Evolutionary conservation across 2,797 vertebrate species (phyloP).

Genomic region (Schizopygopsis malacanthus): DNA sequence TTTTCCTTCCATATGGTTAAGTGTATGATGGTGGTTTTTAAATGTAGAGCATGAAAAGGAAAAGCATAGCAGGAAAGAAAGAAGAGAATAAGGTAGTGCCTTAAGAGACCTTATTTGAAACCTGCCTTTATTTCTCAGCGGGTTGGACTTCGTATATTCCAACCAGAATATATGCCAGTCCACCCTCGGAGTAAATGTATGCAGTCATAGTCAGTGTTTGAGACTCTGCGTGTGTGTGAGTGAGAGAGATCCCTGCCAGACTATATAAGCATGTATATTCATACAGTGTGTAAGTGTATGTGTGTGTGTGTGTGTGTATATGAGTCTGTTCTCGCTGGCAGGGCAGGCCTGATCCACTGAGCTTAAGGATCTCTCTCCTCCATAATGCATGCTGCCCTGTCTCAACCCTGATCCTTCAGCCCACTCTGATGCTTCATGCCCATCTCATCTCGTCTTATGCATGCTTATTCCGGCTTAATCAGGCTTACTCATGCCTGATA

Average conservation of each 20-base stretch:
- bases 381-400: constrained; percentile 78
- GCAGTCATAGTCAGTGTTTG: constrained; percentile 22
- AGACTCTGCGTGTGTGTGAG: constrained; percentile 36
- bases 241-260: constrained; percentile 35
- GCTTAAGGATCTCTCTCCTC: constrained; percentile 69
- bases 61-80: not conserved
- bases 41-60: not conserved
- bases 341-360: constrained; percentile 61
- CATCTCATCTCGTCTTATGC: constrained; percentile 70
- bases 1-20: not conserved
- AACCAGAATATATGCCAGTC: not conserved
- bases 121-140: not conserved
- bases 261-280: constrained; percentile 55
- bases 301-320: not conserved
- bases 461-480: constrained; percentile 81
- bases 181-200: constrained; percentile 6
- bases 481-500: constrained; percentile 77
- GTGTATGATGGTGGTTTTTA: not conserved
- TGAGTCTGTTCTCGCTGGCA: constrained; percentile 40
- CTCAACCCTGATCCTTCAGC: constrained; percentile 73
- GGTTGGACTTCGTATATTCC: not conserved
- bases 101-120: constrained; percentile 23
- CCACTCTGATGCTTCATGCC: constrained; percentile 56
- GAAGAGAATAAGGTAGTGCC: not conserved
- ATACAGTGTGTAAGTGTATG: constrained; percentile 23